Conservation (phyloP, 2,797 vertebrate species). For the Schizothorax lantsangensis region DNA sequence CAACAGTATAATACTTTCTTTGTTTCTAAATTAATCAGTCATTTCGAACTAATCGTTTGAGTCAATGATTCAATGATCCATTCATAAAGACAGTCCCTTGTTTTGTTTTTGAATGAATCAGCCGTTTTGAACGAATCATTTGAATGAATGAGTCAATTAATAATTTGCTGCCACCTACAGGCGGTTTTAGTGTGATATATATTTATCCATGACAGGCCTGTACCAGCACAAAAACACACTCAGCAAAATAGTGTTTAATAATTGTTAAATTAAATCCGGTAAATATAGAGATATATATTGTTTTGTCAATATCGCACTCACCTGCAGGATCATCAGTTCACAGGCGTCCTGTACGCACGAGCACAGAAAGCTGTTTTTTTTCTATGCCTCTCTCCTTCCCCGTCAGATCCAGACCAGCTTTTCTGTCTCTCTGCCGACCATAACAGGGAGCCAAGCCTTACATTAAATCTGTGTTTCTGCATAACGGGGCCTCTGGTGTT, state of each 20-base stretch:
- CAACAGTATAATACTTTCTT: no score
- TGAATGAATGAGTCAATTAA: no score
- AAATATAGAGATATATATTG: neutral
- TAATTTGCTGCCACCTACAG: no score
- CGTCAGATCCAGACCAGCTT: slow-evolving; percentile 77
- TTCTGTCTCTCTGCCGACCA: slow-evolving; percentile 74
- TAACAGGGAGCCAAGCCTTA: slow-evolving; percentile 81
- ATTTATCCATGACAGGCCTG: neutral
- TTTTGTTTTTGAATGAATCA: no score
- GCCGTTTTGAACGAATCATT: no score
- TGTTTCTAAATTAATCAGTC: no score
- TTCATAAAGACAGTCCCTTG: no score
- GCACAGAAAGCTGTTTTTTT: slow-evolving; percentile 8
- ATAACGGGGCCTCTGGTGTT: slow-evolving; percentile 78
- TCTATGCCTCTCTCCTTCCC: slow-evolving; percentile 41
- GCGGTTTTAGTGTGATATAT: no score
- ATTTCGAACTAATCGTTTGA: no score
- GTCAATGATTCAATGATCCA: no score
- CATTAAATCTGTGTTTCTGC: slow-evolving; percentile 85
- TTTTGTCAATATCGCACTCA: neutral
- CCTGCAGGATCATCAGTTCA: neutral
- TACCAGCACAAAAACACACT: no score
- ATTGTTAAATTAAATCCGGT: neutral
- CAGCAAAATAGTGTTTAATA: no score
- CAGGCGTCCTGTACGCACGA: neutral